Conservation (phyloP, 2,113 vertebrate genomes). For the Nibea coibor region DNA sequence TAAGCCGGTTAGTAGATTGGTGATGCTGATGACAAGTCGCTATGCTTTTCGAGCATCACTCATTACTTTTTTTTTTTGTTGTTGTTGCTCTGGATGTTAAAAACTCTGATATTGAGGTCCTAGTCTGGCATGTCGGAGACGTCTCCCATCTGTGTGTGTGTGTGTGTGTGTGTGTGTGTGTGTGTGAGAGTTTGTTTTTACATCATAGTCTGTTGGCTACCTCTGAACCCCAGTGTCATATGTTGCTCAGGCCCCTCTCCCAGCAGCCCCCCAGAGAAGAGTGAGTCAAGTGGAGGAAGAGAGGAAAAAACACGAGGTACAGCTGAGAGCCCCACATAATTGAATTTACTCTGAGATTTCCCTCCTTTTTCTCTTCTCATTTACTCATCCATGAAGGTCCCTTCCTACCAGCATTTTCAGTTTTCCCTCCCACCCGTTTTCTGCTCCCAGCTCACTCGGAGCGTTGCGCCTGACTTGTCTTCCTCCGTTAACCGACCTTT, state of each 20-base stretch:
- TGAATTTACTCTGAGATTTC: slow-evolving; percentile 2
- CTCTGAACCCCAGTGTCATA: slow-evolving; percentile 87
- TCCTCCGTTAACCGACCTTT: slow-evolving; percentile 55
- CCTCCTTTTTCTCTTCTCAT: slow-evolving; percentile 7
- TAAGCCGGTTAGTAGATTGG: slow-evolving; percentile 85
- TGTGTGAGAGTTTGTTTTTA: slow-evolving; percentile 26
- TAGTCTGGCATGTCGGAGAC: slow-evolving; percentile 28
- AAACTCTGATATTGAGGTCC: background rate
- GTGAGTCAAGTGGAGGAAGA: slow-evolving; percentile 89
- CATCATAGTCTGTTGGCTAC: slow-evolving; percentile 42
- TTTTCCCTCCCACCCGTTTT: background rate
- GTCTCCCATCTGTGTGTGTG: slow-evolving; percentile 36
- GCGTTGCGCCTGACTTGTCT: slow-evolving; percentile 11
- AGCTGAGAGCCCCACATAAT: slow-evolving; percentile 70
- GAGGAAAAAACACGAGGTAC: slow-evolving; percentile 92
- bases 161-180: slow-evolving; percentile 25
- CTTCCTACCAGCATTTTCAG: slow-evolving; percentile 18
- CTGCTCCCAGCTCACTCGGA: background rate
- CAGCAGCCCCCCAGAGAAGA: slow-evolving; percentile 87
- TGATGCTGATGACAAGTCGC: background rate
- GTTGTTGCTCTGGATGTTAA: background rate
- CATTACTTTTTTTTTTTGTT: background rate
- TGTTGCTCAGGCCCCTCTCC: slow-evolving; percentile 88
- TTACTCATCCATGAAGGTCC: slow-evolving; percentile 34
- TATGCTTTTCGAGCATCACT: background rate